These are phyloP conservation scores for Sesamia inferens DNA, from an alignment of 2,888 invertebrate genomes.

Conservation along the genomic window DNA sequence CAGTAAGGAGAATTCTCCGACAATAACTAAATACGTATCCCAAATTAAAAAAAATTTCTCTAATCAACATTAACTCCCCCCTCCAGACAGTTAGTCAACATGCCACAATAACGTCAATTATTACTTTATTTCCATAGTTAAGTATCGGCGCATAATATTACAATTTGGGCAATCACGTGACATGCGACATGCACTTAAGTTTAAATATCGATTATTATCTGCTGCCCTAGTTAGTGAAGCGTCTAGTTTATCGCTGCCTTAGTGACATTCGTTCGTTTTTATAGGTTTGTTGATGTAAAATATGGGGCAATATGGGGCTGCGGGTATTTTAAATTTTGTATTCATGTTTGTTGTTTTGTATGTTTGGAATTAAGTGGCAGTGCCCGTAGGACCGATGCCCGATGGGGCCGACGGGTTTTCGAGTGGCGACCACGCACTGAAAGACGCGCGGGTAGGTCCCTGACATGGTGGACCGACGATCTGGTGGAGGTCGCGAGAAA, in stretches of 20 bases:
- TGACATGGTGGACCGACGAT: no score
- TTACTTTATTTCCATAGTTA: conserved; percentile 39
- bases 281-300: conserved; percentile 12
- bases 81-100: conserved; percentile 10
- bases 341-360: conserved; percentile 15
- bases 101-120: conserved; percentile 20
- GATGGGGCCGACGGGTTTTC: no score
- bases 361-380: neutral
- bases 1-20: neutral
- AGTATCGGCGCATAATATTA: conserved; percentile 25
- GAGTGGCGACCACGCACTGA: no score
- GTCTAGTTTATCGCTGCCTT: conserved; percentile 26
- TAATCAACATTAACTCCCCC: neutral
- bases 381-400: no score
- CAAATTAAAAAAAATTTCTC: neutral
- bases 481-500: no score
- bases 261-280: conserved; percentile 27
- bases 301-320: conserved; percentile 2
- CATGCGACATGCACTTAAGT: conserved; percentile 21
- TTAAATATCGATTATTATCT: conserved; percentile 50
- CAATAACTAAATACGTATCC: no score
- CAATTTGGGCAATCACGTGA: conserved; percentile 31
- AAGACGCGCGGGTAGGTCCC: no score
- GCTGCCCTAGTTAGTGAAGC: conserved; percentile 42
- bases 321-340: neutral